phyloP scores from a whole-genome alignment of 2,797 vertebrate species.

The Ambastaia sidthimunki region DNA sequence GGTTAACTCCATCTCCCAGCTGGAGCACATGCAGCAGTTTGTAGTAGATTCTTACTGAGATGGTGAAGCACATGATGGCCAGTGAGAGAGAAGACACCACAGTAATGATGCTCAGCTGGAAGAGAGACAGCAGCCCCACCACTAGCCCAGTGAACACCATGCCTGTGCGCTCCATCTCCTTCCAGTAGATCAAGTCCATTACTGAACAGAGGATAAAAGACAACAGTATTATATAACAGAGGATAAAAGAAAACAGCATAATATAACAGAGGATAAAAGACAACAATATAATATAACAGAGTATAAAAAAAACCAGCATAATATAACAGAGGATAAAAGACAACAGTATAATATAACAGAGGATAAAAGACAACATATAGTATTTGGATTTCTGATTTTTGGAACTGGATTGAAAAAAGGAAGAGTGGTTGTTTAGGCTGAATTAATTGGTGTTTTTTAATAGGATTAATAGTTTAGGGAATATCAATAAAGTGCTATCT shows the following conservation, averaged over 20 bases:
- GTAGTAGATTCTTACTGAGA: slow-evolving; percentile 87
- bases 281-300: too few species aligned
- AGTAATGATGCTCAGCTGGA: slow-evolving; percentile 90
- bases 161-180: slow-evolving; percentile 83
- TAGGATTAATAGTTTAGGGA: neutral
- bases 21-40: slow-evolving; percentile 78
- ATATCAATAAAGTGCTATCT: neutral
- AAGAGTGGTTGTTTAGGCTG: neutral
- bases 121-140: slow-evolving; percentile 86
- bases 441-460: neutral
- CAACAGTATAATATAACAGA: too few species aligned
- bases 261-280: too few species aligned
- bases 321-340: too few species aligned
- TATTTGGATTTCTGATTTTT: slow-evolving; percentile 53
- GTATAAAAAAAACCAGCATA: too few species aligned
- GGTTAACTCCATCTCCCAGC: slow-evolving; percentile 81
- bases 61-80: slow-evolving; percentile 82
- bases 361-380: too few species aligned
- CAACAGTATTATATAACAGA: neutral
- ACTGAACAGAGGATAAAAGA: slow-evolving; percentile 64
- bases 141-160: slow-evolving; percentile 84
- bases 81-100: slow-evolving; percentile 84
- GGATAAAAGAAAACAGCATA: too few species aligned
- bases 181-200: slow-evolving; percentile 91
- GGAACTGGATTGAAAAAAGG: neutral